phyloP scores from a whole-genome alignment of 2,113 vertebrate genomes.

The Strix uralensis region DNA sequence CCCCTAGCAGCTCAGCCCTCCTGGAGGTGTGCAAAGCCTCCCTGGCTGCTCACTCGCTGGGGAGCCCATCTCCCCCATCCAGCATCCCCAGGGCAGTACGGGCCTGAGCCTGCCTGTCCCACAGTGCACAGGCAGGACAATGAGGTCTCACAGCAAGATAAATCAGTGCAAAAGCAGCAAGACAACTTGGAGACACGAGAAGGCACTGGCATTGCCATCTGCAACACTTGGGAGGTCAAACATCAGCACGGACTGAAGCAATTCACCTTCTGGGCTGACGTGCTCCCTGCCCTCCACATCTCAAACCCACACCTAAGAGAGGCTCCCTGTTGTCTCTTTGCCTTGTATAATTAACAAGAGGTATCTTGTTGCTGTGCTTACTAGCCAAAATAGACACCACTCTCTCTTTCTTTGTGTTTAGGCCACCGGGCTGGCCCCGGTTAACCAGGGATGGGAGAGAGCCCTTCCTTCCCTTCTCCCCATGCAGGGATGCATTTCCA shows the following conservation, averaged over 20 bases:
- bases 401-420: neutral
- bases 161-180: neutral
- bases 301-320: neutral
- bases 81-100: neutral
- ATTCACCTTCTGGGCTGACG: neutral
- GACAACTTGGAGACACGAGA: neutral
- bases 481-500: rapidly evolving
- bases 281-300: neutral
- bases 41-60: rapidly evolving
- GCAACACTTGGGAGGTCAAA: neutral
- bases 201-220: neutral
- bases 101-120: neutral
- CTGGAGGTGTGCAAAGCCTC: neutral
- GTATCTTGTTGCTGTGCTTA: neutral
- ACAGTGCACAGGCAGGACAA: neutral
- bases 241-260: neutral
- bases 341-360: neutral
- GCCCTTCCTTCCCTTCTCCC: neutral
- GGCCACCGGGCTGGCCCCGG: neutral
- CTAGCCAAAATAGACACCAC: neutral
- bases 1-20: neutral
- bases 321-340: neutral
- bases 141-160: neutral
- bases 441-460: neutral
- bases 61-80: rapidly evolving